phyloP scores from a whole-genome alignment of 2,888 invertebrate genomes.

The Folsomia manolachei region DNA sequence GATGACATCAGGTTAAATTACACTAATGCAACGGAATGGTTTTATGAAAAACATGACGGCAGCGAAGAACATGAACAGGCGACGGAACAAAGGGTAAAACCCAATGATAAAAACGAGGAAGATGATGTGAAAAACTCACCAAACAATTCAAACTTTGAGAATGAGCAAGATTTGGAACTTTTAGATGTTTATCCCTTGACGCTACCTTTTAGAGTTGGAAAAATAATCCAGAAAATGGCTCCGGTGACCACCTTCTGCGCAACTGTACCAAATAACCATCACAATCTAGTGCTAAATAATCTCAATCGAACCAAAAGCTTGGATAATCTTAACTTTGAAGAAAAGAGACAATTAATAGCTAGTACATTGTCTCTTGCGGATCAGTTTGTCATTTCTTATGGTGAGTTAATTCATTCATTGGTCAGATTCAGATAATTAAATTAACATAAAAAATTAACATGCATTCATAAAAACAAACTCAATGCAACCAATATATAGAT shows the following conservation, averaged over 20 bases:
- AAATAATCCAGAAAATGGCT: slow-evolving; percentile 39
- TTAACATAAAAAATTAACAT: too few species aligned
- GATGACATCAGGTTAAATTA: slow-evolving; percentile 39
- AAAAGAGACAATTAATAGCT: slow-evolving; percentile 83
- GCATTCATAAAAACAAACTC: too few species aligned
- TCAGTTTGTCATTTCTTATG: too few species aligned
- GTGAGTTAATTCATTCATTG: too few species aligned
- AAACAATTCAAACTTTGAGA: not conserved
- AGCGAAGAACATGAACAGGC: slow-evolving; percentile 10
- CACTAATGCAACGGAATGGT: slow-evolving; percentile 46
- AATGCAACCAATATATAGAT: too few species aligned
- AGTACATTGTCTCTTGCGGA: slow-evolving; percentile 82
- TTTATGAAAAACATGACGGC: slow-evolving; percentile 27
- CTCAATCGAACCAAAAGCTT: slow-evolving; percentile 49
- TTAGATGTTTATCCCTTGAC: slow-evolving; percentile 27
- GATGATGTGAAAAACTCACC: slow-evolving; percentile 3
- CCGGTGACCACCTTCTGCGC: slow-evolving; percentile 48
- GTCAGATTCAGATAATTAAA: too few species aligned
- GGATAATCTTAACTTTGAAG: slow-evolving; percentile 77
- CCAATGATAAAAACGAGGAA: slow-evolving; percentile 8
- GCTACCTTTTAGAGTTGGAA: slow-evolving; percentile 11
- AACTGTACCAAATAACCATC: slow-evolving; percentile 35
- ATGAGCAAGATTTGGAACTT: slow-evolving; percentile 25
- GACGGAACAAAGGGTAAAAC: not conserved
- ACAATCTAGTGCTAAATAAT: slow-evolving; percentile 39